Conservation (phyloP, 2,888 invertebrate genomes). For the Drosophila sordidula region DNA sequence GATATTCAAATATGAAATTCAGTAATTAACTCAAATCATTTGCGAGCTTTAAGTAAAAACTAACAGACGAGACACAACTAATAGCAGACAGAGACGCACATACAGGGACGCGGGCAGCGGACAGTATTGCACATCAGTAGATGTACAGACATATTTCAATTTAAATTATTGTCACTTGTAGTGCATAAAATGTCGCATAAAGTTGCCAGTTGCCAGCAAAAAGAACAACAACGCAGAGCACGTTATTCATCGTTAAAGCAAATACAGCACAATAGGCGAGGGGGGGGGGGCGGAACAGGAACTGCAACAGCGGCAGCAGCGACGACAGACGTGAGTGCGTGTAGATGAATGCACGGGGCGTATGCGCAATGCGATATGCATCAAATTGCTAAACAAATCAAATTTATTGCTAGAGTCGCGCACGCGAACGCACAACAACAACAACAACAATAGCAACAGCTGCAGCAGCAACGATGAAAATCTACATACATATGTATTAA, state of each 20-base stretch:
- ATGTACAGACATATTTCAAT: constrained; percentile 66
- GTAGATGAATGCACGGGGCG: constrained; percentile 76
- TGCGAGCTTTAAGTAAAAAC: too few species aligned
- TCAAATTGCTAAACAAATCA: constrained; percentile 80
- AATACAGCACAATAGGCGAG: constrained; percentile 45
- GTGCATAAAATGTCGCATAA: constrained; percentile 74
- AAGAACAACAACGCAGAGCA: constrained; percentile 40
- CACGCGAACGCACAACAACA: constrained; percentile 37
- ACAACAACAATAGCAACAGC: constrained; percentile 9
- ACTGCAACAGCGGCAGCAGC: neutral
- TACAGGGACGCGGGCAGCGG: neutral
- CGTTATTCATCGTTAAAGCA: constrained; percentile 77
- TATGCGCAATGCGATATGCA: constrained; percentile 81
- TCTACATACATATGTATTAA: constrained; percentile 3
- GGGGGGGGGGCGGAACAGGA: constrained; percentile 3
- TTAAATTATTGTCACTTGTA: constrained; percentile 77
- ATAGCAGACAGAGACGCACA: constrained; percentile 5
- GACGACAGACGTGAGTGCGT: constrained; percentile 62
- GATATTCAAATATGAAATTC: too few species aligned
- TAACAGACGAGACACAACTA: neutral
- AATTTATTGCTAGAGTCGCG: constrained; percentile 71
- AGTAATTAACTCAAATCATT: neutral
- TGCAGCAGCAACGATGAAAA: constrained; percentile 14
- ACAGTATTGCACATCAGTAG: constrained; percentile 22
- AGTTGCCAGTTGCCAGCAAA: constrained; percentile 45